These are phyloP conservation scores for Petrocephalus zakoni DNA, from an alignment of 2,113 vertebrate species.

Conservation along the genomic window DNA sequence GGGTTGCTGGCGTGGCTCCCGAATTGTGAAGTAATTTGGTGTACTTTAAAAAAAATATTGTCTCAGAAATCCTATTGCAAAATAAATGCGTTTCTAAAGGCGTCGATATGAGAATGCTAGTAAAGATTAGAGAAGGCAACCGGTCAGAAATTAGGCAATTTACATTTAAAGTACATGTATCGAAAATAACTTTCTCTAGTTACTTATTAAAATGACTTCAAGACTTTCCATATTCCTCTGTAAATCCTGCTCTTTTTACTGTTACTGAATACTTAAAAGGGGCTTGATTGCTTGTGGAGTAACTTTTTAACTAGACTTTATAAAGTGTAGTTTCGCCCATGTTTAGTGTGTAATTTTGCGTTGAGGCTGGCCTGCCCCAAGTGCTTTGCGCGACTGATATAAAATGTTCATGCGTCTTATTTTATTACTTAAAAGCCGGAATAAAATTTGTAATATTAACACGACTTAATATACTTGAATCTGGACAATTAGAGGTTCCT, in stretches of 20 bases:
- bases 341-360: not conserved
- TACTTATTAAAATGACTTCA: not conserved
- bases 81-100: not conserved
- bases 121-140: not conserved
- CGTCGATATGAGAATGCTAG: not conserved
- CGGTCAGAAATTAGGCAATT: not conserved
- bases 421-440: not conserved
- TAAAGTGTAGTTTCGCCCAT: not conserved
- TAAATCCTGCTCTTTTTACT: not conserved
- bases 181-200: not conserved
- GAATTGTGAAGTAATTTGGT: conserved; percentile 3
- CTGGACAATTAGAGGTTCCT: not conserved
- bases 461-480: not conserved
- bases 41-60: not conserved
- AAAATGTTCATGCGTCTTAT: not conserved
- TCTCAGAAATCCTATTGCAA: not conserved
- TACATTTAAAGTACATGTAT: not conserved
- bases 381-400: not conserved
- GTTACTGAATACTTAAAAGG: not conserved
- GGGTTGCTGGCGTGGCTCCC: not conserved
- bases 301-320: not conserved
- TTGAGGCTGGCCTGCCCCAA: not conserved
- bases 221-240: not conserved
- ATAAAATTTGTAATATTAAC: not conserved
- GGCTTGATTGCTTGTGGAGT: not conserved